Conservation (phyloP, 2,797 vertebrate species). For the Helarctos malayanus region DNA sequence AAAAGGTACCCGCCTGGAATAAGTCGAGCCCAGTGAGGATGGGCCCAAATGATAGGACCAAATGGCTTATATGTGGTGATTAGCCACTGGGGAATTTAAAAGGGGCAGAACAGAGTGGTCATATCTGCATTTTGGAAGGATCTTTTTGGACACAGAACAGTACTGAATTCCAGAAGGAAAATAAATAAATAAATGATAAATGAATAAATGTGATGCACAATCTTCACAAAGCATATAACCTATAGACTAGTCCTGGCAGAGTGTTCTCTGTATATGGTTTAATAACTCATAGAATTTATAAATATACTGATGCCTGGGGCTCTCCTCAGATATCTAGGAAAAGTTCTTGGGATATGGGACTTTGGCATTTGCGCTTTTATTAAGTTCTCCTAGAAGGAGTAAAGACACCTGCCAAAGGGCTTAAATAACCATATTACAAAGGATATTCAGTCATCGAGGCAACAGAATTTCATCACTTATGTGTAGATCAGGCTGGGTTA, state of each 20-base stretch:
- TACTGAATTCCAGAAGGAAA: not conserved
- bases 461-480: not conserved
- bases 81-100: not conserved
- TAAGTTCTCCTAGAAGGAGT: not conserved
- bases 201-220: not conserved
- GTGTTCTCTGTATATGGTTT: not conserved
- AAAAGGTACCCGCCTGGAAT: not conserved
- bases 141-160: not conserved
- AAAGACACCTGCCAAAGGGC: not conserved
- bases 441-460: not conserved
- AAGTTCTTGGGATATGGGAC: not conserved
- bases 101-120: not conserved
- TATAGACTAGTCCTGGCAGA: not conserved
- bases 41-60: not conserved
- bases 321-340: not conserved
- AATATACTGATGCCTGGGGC: not conserved
- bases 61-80: not conserved
- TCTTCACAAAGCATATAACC: not conserved
- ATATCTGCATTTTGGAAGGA: not conserved
- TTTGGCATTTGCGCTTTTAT: not conserved
- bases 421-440: not conserved
- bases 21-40: not conserved
- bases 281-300: not conserved
- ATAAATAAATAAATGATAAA: not conserved
- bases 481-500: not conserved